A percentile compares a stretch with the other conserved stretches of the same genome.
These are phyloP conservation scores for Scaptomyza reducta DNA, from an alignment of 2,888 invertebrate genomes.

Conservation along the genomic window DNA sequence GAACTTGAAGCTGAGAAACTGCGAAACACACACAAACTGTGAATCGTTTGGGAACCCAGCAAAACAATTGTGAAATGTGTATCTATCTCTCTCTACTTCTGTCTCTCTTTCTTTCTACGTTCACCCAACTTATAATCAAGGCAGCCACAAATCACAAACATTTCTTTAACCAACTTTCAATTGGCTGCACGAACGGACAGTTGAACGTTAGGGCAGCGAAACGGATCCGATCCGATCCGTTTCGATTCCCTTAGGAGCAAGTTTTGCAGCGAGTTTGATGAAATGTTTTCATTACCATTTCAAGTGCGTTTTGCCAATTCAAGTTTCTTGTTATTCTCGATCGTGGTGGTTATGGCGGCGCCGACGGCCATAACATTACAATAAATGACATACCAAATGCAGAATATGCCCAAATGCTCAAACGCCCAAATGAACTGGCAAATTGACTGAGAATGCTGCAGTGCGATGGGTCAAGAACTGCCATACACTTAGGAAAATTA, in stretches of 20 bases:
- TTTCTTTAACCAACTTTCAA: conserved; percentile 35
- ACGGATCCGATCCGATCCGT: conserved; percentile 9
- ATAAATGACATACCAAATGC: conserved; percentile 14
- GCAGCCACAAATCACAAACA: conserved; percentile 71
- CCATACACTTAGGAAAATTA: neutral
- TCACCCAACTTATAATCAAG: conserved; percentile 73
- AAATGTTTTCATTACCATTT: conserved; percentile 79
- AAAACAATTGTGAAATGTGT: conserved; percentile 57
- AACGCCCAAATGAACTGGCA: neutral
- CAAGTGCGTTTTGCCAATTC: conserved; percentile 49
- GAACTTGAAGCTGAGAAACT: conserved; percentile 41
- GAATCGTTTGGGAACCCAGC: conserved; percentile 8
- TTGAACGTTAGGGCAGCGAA: conserved; percentile 9
- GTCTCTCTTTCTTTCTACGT: no score
- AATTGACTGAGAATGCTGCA: conserved; percentile 35
- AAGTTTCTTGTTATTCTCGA: conserved; percentile 20
- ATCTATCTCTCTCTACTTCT: neutral
- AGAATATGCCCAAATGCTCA: no score
- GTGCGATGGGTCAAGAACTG: neutral
- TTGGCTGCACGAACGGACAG: conserved; percentile 57
- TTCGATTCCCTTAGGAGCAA: conserved; percentile 39
- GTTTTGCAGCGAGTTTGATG: conserved; percentile 37
- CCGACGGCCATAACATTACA: conserved; percentile 41
- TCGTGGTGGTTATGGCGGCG: conserved; percentile 52
- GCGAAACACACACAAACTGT: conserved; percentile 20